These are phyloP conservation scores for Sebastiscus tertius DNA, from an alignment of 2,797 vertebrate species.

Conservation along the genomic window DNA sequence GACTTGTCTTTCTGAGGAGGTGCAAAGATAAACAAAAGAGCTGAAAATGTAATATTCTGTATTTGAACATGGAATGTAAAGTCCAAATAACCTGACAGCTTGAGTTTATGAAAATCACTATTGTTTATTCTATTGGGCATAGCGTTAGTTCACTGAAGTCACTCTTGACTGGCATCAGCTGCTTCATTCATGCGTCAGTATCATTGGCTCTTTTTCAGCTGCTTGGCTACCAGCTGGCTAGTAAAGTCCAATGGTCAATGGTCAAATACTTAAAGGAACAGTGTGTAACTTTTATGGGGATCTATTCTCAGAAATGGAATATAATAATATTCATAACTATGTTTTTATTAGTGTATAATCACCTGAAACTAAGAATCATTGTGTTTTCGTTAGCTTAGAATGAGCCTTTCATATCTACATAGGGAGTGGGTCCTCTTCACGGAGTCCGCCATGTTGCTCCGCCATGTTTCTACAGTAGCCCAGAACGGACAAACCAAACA, in stretches of 20 bases:
- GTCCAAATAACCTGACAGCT: not conserved
- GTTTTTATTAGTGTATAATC: no score
- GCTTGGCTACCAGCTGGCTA: not conserved
- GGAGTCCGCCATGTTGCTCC: no score
- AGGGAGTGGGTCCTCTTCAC: no score
- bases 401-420: no score
- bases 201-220: not conserved
- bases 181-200: not conserved
- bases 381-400: no score
- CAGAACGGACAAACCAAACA: no score
- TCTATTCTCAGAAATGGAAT: no score
- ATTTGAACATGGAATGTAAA: conserved; percentile 5
- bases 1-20: conserved; percentile 14
- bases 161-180: not conserved
- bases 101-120: conserved; percentile 8
- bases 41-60: conserved; percentile 13
- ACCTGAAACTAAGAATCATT: no score
- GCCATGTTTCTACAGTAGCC: no score
- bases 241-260: not conserved
- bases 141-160: not conserved
- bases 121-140: not conserved
- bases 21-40: conserved; percentile 36
- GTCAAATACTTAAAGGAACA: not conserved
- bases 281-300: no score
- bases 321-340: no score